Evolutionary conservation across 2,113 vertebrate genomes (phyloP).

Genomic region (Pollachius pollachius): DNA sequence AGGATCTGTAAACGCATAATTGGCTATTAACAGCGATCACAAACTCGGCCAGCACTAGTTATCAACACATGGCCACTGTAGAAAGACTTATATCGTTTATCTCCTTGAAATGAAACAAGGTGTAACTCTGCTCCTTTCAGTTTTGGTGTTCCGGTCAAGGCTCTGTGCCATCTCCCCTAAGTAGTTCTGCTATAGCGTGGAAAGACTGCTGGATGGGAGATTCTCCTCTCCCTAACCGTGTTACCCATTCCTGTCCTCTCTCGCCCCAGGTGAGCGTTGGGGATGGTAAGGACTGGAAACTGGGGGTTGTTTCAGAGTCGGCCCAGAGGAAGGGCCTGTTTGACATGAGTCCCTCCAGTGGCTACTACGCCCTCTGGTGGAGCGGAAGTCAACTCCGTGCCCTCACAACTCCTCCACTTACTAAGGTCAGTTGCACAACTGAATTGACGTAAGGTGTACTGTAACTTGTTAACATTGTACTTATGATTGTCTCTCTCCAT

Average conservation of each 20-base stretch:
- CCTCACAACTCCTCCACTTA: slow-evolving; percentile 56
- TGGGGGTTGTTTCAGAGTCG: slow-evolving; percentile 67
- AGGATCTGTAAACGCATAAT: too few species aligned
- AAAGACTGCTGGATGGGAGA: too few species aligned
- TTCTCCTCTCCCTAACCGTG: neutral
- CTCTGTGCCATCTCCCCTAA: too few species aligned
- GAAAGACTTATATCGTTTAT: too few species aligned
- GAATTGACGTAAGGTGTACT: neutral
- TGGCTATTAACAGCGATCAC: too few species aligned
- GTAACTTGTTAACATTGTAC: neutral
- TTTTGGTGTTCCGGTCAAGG: too few species aligned
- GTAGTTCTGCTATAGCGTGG: neutral
- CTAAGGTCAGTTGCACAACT: slow-evolving; percentile 50
- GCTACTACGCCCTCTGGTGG: slow-evolving; percentile 76
- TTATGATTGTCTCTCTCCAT: neutral
- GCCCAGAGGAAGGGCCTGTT: slow-evolving; percentile 76
- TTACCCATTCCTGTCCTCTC: neutral
- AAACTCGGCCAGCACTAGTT: too few species aligned
- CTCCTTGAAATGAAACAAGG: too few species aligned
- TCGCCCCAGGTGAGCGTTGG: slow-evolving; percentile 65
- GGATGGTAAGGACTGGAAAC: slow-evolving; percentile 74
- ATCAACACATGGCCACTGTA: too few species aligned
- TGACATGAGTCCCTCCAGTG: slow-evolving; percentile 67
- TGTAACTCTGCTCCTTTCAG: too few species aligned
- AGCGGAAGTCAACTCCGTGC: slow-evolving; percentile 60